These are phyloP conservation scores for Anarsia innoxiella DNA, from an alignment of 2,888 invertebrate genomes.

Conservation along the genomic window DNA sequence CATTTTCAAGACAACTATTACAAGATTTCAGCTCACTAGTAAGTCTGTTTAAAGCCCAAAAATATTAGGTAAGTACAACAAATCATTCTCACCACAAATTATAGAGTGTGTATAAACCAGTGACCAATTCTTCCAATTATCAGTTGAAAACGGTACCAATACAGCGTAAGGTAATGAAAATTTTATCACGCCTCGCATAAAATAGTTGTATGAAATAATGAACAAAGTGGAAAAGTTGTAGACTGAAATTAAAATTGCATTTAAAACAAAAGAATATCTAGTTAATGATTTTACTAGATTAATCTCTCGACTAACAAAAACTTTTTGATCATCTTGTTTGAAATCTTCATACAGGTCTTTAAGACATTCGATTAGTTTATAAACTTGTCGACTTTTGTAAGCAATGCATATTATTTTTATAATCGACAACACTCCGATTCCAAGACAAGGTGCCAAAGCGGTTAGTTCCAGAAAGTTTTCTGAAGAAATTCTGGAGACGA, in stretches of 20 bases:
- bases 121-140: constrained; percentile 43
- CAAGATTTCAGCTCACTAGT: no score
- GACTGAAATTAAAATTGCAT: constrained; percentile 42
- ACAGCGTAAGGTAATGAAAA: constrained; percentile 46
- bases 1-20: no score
- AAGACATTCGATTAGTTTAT: constrained; percentile 31
- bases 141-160: constrained; percentile 43
- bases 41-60: no score
- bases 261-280: constrained; percentile 48
- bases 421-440: constrained; percentile 35
- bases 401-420: constrained; percentile 31
- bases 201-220: constrained; percentile 38
- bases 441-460: constrained; percentile 41
- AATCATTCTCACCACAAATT: constrained; percentile 39
- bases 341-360: constrained; percentile 30
- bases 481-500: constrained; percentile 37
- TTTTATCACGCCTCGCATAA: constrained; percentile 25
- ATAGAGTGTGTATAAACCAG: constrained; percentile 39
- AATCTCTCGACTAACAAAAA: constrained; percentile 32
- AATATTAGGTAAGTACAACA: no score
- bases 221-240: constrained; percentile 49
- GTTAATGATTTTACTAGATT: constrained; percentile 28
- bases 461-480: constrained; percentile 48
- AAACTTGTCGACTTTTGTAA: constrained; percentile 25
- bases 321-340: constrained; percentile 28